Evolutionary conservation across 2,797 vertebrate species (phyloP), one percentile per base, ranked within the genome.

Genomic region (Numenius phaeopus): DNA sequence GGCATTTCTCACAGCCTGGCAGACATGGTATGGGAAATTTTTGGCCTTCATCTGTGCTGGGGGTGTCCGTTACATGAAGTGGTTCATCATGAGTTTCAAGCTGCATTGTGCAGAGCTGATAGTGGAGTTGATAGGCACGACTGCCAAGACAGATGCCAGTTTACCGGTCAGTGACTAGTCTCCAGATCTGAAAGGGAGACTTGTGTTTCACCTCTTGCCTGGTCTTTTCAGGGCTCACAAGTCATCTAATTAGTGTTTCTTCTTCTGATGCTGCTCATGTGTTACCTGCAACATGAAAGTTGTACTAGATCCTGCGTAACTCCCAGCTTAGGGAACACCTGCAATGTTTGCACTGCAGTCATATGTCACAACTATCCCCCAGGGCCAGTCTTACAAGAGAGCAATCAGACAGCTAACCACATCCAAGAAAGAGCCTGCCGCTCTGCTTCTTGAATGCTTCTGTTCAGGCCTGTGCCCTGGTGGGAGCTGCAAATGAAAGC

Each of bases 161-260:
- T 93, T 32, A 42, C 62, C 6, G 5, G 20, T 76, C 75, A 76
- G 26, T 65, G 64, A 69, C 34, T 26, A 3, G 18, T 52, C 23
- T 57, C 6, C 42, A 29, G 29, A 39, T 75, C 65, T 73, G 32
- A 20, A 59, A 92, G 52, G 29, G 13, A 64, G 2, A 34, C 8
- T 80, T 76, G 37, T 79, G 26, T 72, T 89, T 90, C 29, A 46
- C 30, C 34, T 87, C 52, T 80, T 95, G 55, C n/a, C 61, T 61
- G 24, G 26, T 83, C 62, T 77, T 92, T 83, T 89, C 75, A 85
- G 44, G 34, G 61, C n/a, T 85, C 47, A 8, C 64, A 89, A 92
- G 29, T 78, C 30, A 93, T 80, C 80, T 46, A 21, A 82, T 95
- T 72, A 90, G 42, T 54, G 57, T 90, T 94, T 83, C 39, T 84